Percentiles rank a stretch among this genome's conserved stretches.
Evolutionary conservation across 2,888 invertebrate species (phyloP).

Genomic region (Drosophila demipolita): DNA sequence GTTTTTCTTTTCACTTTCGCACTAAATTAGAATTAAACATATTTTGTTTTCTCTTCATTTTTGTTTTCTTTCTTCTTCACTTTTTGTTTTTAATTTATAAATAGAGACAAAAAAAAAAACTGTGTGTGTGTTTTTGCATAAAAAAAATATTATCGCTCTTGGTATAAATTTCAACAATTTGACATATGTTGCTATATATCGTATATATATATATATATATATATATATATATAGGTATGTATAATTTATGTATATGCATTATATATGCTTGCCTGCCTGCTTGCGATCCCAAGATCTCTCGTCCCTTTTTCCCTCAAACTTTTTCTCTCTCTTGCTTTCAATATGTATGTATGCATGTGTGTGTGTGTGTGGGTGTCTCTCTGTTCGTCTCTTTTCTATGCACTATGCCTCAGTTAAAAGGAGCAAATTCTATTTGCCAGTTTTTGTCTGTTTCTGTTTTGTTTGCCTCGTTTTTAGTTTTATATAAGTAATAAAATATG

Average conservation of each 20-base stretch:
- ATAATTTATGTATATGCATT: constrained; percentile 21
- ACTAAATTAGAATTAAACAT: constrained; percentile 53
- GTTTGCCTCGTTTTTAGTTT: constrained; percentile 73
- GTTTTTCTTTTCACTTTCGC: constrained; percentile 29
- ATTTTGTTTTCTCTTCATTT: constrained; percentile 30
- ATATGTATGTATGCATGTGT: constrained; percentile 24
- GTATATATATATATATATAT: constrained; percentile 43
- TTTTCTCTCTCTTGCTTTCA: constrained; percentile 8
- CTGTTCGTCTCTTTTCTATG: constrained; percentile 37
- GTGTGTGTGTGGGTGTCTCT: constrained; percentile 28
- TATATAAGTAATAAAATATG: constrained; percentile 77
- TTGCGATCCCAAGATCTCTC: constrained; percentile 13
- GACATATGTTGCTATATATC: constrained; percentile 66
- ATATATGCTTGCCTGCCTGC: constrained; percentile 22
- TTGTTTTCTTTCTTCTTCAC: constrained; percentile 18
- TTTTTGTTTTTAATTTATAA: constrained; percentile 22
- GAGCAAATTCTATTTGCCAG: constrained; percentile 58
- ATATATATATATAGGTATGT: constrained; percentile 39
- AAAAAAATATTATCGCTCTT: constrained; percentile 71
- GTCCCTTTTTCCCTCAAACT: constrained; percentile 12
- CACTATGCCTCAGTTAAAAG: constrained; percentile 55
- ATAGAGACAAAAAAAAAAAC: constrained; percentile 41
- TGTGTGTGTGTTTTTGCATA: constrained; percentile 35
- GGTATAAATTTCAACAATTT: constrained; percentile 77
- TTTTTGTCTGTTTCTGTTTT: constrained; percentile 23